phyloP scores from a whole-genome alignment of 2,113 vertebrate genomes.

The Sphyrna mokarran region DNA sequence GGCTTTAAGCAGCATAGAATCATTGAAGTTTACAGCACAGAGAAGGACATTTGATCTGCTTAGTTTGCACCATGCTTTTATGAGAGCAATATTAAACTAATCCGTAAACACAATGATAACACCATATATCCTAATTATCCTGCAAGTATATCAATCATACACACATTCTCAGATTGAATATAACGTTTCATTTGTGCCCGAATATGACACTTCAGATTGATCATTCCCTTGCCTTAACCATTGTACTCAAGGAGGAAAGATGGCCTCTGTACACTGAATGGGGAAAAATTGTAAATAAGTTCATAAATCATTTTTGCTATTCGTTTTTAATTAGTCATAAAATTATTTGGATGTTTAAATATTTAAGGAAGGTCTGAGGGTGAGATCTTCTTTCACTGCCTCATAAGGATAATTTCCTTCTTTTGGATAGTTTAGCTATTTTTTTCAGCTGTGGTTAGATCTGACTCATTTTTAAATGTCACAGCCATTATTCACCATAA shows the following conservation, averaged over 20 bases:
- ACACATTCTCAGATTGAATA: background rate
- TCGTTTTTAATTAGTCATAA: background rate
- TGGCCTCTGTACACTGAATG: background rate
- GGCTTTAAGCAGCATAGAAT: background rate
- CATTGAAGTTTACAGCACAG: background rate
- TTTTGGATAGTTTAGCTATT: background rate
- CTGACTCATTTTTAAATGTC: background rate
- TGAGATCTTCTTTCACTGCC: background rate
- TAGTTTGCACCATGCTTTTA: background rate
- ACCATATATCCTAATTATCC: background rate
- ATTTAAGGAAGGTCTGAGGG: background rate
- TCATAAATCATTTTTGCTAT: background rate
- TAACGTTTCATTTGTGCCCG: background rate
- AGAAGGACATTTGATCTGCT: background rate
- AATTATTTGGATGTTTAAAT: background rate
- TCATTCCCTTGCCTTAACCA: background rate
- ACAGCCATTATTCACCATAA: background rate
- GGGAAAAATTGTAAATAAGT: background rate
- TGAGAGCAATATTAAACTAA: background rate
- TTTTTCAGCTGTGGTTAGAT: background rate
- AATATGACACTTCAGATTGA: background rate
- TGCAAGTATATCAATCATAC: background rate
- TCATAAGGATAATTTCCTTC: background rate
- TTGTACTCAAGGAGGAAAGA: background rate
- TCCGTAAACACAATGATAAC: background rate